Conservation (phyloP, 2,113 vertebrate genomes). For the Pseudorasbora parva region DNA sequence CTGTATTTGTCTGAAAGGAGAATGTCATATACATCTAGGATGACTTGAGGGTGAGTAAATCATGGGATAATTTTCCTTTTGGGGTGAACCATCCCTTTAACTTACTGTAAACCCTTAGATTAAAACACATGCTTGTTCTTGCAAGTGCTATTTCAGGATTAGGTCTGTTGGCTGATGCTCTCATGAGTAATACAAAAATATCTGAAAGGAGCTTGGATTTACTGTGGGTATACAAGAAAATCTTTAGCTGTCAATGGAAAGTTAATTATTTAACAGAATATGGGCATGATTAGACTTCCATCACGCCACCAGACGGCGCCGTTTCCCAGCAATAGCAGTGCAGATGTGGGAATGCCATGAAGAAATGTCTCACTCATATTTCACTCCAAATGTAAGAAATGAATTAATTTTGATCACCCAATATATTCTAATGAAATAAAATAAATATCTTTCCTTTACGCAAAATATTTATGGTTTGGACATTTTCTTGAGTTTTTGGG, state of each 20-base stretch:
- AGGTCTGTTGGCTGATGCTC: neutral
- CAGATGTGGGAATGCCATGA: neutral
- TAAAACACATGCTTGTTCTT: neutral
- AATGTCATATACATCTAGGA: too few relatives aligned
- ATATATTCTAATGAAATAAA: too few relatives aligned
- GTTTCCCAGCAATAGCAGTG: constrained; percentile 3
- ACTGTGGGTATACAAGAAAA: neutral
- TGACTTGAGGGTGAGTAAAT: too few relatives aligned
- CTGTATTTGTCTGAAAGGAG: too few relatives aligned
- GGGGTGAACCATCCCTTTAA: neutral
- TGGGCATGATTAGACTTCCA: neutral
- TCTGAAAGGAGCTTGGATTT: neutral
- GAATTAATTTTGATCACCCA: too few relatives aligned
- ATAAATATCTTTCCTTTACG: neutral
- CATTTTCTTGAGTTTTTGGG: neutral
- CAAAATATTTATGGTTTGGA: neutral
- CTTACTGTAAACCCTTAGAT: constrained; percentile 1
- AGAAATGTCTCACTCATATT: neutral
- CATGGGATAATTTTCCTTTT: too few relatives aligned
- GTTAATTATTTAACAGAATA: neutral
- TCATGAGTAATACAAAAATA: neutral
- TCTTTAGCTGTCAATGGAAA: neutral
- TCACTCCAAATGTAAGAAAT: neutral
- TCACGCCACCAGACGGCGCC: constrained; percentile 19
- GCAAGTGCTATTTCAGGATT: constrained; percentile 3